Evolutionary conservation across 2,888 invertebrate genomes (phyloP).

Genomic region (Oithona nana): DNA sequence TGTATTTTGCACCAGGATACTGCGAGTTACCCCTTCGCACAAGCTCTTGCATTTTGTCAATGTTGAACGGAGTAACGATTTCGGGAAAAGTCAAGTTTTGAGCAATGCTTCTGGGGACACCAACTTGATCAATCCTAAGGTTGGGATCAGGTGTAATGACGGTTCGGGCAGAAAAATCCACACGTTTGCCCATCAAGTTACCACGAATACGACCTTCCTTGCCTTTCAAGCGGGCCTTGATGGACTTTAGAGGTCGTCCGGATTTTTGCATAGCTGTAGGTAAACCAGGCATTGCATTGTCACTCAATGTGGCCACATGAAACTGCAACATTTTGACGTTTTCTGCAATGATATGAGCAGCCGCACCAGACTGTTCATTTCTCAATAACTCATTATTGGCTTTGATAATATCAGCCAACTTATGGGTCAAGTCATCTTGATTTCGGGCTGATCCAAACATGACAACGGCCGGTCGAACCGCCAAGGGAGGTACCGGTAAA

Average conservation of each 20-base stretch:
- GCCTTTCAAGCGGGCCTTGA: slow-evolving; percentile 69
- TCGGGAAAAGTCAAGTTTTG: slow-evolving; percentile 99
- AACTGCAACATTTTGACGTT: slow-evolving; percentile 96
- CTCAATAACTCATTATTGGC: slow-evolving; percentile 83
- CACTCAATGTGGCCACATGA: slow-evolving; percentile 91
- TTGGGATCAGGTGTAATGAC: slow-evolving; percentile 95
- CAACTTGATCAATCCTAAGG: slow-evolving; percentile 84
- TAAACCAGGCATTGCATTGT: slow-evolving; percentile 97
- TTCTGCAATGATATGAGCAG: slow-evolving; percentile 88
- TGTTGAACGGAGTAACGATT: slow-evolving; percentile 96
- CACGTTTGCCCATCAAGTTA: slow-evolving; percentile 99
- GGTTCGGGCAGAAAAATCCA: slow-evolving; percentile 96
- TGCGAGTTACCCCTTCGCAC: slow-evolving; percentile 91
- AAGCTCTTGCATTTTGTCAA: slow-evolving; percentile 84
- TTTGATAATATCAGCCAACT: slow-evolving; percentile 93
- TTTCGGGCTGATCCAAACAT: slow-evolving; percentile 99
- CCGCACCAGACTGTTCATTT: slow-evolving; percentile 90
- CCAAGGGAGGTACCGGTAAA: slow-evolving; percentile 85
- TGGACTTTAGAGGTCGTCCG: slow-evolving; percentile 89
- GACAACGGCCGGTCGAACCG: slow-evolving; percentile 91
- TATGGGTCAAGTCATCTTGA: slow-evolving; percentile 95
- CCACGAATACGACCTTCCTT: slow-evolving; percentile 98
- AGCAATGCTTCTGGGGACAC: slow-evolving; percentile 91
- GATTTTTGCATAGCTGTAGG: slow-evolving; percentile 97
- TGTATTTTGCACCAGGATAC: slow-evolving; percentile 98